Evolutionary conservation across 2,888 invertebrate species (phyloP).

Genomic region (Iphiclides podalirius): DNA sequence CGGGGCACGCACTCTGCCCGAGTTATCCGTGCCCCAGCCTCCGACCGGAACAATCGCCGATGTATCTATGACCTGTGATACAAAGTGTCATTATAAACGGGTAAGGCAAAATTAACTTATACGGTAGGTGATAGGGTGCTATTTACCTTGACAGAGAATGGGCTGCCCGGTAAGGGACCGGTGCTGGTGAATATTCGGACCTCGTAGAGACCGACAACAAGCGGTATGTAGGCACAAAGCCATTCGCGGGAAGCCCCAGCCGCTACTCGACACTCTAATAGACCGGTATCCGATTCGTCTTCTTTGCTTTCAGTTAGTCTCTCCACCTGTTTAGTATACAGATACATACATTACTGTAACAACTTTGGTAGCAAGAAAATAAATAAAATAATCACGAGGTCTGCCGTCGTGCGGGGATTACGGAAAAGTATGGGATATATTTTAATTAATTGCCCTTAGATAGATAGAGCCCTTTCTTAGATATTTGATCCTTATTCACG

Average conservation of each 20-base stretch:
- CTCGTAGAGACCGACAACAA: slow-evolving; percentile 95
- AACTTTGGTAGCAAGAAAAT: neutral
- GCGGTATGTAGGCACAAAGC: slow-evolving; percentile 93
- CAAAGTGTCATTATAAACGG: too few species aligned
- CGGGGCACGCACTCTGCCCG: slow-evolving; percentile 86
- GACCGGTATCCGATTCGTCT: slow-evolving; percentile 56
- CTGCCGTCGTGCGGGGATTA: too few species aligned
- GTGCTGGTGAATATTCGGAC: slow-evolving; percentile 86
- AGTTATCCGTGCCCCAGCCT: slow-evolving; percentile 92
- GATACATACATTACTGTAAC: neutral
- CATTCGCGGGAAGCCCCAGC: slow-evolving; percentile 87
- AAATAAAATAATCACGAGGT: too few species aligned
- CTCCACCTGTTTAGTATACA: slow-evolving; percentile 52
- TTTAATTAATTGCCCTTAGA: too few species aligned
- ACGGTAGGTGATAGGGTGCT: neutral
- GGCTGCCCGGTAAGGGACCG: slow-evolving; percentile 86
- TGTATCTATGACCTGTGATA: slow-evolving; percentile 82
- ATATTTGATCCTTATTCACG: too few species aligned
- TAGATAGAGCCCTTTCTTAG: too few species aligned
- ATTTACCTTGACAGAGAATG: slow-evolving; percentile 86
- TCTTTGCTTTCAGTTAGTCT: slow-evolving; percentile 64
- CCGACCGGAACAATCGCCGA: slow-evolving; percentile 87
- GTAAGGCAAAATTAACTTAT: too few species aligned
- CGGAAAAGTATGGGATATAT: too few species aligned
- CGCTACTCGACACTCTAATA: slow-evolving; percentile 81